Evolutionary conservation across 1,140 invertebrate species (phyloP).

Genomic region (Prorops nasuta): DNA sequence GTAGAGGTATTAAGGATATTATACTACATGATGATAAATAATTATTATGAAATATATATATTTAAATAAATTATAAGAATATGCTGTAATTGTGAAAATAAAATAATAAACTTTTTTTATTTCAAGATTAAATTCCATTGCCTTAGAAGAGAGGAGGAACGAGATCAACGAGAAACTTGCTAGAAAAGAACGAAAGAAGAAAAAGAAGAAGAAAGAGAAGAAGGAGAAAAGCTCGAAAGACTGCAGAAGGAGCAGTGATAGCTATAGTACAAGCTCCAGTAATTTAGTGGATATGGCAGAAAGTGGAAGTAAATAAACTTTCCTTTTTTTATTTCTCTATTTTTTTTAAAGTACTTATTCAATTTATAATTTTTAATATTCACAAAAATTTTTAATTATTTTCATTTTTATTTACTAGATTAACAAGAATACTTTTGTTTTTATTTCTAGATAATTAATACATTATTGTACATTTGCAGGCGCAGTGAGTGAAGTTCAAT

Average conservation of each 20-base stretch:
- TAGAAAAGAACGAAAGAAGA: slow-evolving; percentile 69
- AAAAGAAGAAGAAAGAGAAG: slow-evolving; percentile 70
- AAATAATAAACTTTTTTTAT: neutral
- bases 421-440: neutral
- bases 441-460: neutral
- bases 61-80: too few relatives aligned
- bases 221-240: slow-evolving; percentile 45
- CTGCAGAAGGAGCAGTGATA: slow-evolving; percentile 41
- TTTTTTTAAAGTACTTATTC: neutral
- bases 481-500: slow-evolving; percentile 36
- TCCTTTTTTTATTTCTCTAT: neutral
- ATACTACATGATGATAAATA: too few relatives aligned
- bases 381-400: neutral
- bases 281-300: slow-evolving; percentile 49
- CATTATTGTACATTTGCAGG: slow-evolving; percentile 12
- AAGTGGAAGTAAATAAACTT: slow-evolving; percentile 36
- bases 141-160: slow-evolving; percentile 69
- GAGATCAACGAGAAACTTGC: slow-evolving; percentile 71
- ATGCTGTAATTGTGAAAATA: too few relatives aligned
- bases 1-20: too few relatives aligned
- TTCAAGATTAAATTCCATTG: slow-evolving; percentile 65
- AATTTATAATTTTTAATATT: neutral
- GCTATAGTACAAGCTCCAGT: slow-evolving; percentile 46
- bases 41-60: too few relatives aligned
- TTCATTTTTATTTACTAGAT: slow-evolving; percentile 1